Evolutionary conservation across 2,797 vertebrate genomes (phyloP), one percentile per base, ranked within the genome.

Genomic region (Enteromius fasciolatus): DNA sequence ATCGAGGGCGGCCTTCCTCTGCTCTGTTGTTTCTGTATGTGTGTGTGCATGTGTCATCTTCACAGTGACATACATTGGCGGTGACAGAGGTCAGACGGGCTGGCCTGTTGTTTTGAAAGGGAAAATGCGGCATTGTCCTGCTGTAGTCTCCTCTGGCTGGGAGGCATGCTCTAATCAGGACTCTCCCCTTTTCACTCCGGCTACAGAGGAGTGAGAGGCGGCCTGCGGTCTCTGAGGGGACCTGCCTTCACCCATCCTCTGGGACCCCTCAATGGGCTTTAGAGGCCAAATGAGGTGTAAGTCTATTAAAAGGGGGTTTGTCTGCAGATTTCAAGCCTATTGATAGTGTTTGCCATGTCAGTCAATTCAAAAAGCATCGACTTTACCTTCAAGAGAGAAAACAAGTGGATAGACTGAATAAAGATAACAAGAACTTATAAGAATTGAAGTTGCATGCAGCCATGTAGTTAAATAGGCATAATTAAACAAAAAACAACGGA

Each of bases 231-330:
- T 84, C 84, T 76, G 84, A 89, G 91, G 87, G 86, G 89, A 88
- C 89, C 86, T 44, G 90, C 80, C 91, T 92, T 90, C 84, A 89
- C 92, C 92, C 89, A 88, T 93, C 95, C 94, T 94, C 89, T 86
- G 93, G 95, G 94, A 94, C 90, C 92, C 92, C 93, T 96, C 95
- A 95, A 90, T 91, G 86, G 90, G 92, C 90, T 95, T 96, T 95
- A 94, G 92, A 94, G 94, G 94, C 93, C 94, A 96, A 96, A 96
- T 95, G 94, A 96, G 91, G 94, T 95, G 90, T 93, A 96, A 96
- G 94, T 95, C 95, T 95, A 95, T 95, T 95, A 94, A 93, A 92
- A 95, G 92, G 92, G 89, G 93, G 91, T 87, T 91, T 91, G 85
- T 87, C 91, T 87, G 90, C 86, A 93, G 90, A 94, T 94, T 94